Percentiles rank a stretch among this genome's conserved stretches.
Evolutionary conservation across 2,888 invertebrate genomes (phyloP).

Genomic region (Calliphora vomitoria): DNA sequence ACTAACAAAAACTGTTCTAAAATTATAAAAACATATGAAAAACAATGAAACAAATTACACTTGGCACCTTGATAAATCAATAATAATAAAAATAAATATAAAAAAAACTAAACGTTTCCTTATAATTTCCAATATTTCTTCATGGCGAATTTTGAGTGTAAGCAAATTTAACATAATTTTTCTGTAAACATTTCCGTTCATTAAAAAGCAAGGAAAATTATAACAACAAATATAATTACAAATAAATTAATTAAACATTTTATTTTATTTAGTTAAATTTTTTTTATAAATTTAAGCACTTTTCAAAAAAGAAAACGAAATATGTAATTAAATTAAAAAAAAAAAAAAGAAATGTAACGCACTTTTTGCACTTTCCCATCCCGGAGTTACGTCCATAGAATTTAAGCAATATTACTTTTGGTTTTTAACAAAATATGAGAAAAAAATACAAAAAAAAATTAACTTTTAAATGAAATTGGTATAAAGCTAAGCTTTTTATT

Average conservation of each 20-base stretch:
- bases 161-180: slow-evolving; percentile 14
- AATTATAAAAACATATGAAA: slow-evolving; percentile 25
- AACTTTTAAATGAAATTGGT: slow-evolving; percentile 44
- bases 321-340: slow-evolving; percentile 56
- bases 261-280: slow-evolving; percentile 60
- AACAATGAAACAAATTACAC: slow-evolving; percentile 1
- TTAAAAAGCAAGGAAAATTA: slow-evolving; percentile 62
- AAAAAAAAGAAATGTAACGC: slow-evolving; percentile 78
- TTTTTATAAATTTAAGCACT: slow-evolving; percentile 68
- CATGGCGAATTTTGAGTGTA: not conserved
- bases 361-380: slow-evolving; percentile 85
- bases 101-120: slow-evolving; percentile 2
- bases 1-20: slow-evolving; percentile 26
- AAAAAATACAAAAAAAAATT: not conserved
- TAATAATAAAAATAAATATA: slow-evolving; percentile 8
- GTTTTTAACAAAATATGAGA: not conserved
- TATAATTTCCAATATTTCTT: not conserved
- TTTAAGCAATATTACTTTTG: slow-evolving; percentile 77
- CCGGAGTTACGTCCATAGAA: slow-evolving; percentile 85
- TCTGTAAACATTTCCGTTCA: slow-evolving; percentile 65
- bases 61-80: slow-evolving; percentile 50
- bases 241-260: slow-evolving; percentile 13
- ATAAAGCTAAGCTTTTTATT: slow-evolving; percentile 70
- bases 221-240: slow-evolving; percentile 31
- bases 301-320: slow-evolving; percentile 53